These are phyloP conservation scores for Xestobium rufovillosum DNA, from an alignment of 2,888 invertebrate species.

Conservation along the genomic window DNA sequence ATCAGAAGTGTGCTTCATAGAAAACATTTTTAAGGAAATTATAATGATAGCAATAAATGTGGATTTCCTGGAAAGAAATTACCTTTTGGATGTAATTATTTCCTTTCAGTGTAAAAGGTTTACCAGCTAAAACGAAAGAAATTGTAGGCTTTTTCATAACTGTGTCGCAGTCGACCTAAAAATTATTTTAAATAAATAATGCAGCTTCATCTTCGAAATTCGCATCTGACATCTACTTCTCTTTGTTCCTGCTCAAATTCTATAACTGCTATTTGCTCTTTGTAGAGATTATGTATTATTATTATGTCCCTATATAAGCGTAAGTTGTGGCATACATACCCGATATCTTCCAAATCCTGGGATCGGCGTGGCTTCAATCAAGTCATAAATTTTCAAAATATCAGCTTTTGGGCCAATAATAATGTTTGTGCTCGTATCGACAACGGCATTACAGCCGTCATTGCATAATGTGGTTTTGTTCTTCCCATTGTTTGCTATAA, in stretches of 20 bases:
- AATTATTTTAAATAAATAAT: conserved; percentile 17
- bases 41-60: conserved; percentile 5
- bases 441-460: conserved; percentile 38
- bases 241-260: too few relatives aligned
- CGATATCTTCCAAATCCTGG: conserved; percentile 28
- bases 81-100: conserved; percentile 53
- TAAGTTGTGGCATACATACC: conserved; percentile 26
- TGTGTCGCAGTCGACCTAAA: conserved; percentile 52
- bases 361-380: conserved; percentile 36
- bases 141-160: conserved; percentile 54
- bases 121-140: conserved; percentile 51
- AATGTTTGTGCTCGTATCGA: conserved; percentile 42
- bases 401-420: conserved; percentile 41
- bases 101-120: conserved; percentile 52
- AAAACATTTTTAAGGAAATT: conserved; percentile 9
- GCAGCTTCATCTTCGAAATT: too few relatives aligned
- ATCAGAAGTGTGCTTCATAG: too few relatives aligned
- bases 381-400: conserved; percentile 39
- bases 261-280: too few relatives aligned
- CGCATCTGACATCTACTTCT: too few relatives aligned
- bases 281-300: too few relatives aligned
- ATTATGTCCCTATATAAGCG: too few relatives aligned
- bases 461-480: conserved; percentile 32
- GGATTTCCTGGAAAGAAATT: conserved; percentile 20
- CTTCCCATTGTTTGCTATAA: conserved; percentile 16